Evolutionary conservation across 92 coral and sea anemone genomes (phyloP), one percentile per base, ranked within the genome.

Genomic region (Palythoa grandis): DNA sequence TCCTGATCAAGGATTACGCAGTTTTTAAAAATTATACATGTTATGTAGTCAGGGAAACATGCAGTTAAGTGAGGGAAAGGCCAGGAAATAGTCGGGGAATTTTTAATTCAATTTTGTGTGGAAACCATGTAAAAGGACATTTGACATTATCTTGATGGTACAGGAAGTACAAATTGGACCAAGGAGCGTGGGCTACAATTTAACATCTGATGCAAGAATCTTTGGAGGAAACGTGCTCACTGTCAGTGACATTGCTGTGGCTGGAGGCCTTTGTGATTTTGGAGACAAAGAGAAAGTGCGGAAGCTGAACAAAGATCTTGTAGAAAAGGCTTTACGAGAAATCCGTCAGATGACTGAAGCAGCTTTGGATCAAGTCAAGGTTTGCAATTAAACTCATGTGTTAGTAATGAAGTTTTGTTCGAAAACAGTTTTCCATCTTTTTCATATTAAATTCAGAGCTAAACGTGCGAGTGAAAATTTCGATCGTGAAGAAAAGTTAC

Each of bases 281-380:
- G 99, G 97, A 60, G 93, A 96, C 63, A 83, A 83, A 84, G 72
- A 71, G 35, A 91, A 70, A 39, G 94, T 93, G 23, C 61, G 78
- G 47, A 83, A 88, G 73, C 63, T 96, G 17, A 35, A 88, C 39
- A 82, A 86, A 53, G 92, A 87, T 17, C 38, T 87, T 35, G 87
- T 84, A 20, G 70, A 39, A 43, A 60, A 56, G 23, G 91, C 92
- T 6, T 70, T 96, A 79, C 82, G 61, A 20, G 82, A 80, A 65
- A 87, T 96, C 8, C 91, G 89, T 52, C 79, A 85, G 78, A 88
- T 90, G 91, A 77, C 92, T 29, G 99, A 95, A 77, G 89, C 68
- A 53, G 91, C 94, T 35, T 67, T 96, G 50, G 99, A 96, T 77
- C 97, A 92, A 80, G 98, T 96, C 78, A 96, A 96, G 98, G 99